phyloP scores from a whole-genome alignment of 2,797 vertebrate species.

The Limosa lapponica region DNA sequence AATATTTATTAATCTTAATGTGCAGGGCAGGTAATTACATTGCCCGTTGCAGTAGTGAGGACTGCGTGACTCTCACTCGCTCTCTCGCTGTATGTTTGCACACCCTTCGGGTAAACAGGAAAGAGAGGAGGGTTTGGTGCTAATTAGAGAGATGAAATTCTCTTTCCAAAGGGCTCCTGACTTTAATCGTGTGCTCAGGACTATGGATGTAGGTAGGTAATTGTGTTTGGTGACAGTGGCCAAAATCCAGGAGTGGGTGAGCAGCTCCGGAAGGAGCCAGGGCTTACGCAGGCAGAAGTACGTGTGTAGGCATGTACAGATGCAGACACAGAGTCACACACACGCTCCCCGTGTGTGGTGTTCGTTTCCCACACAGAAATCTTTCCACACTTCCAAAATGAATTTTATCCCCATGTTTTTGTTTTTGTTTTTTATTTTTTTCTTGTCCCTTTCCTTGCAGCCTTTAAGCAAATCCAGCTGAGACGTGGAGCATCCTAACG shows the following conservation, averaged over 20 bases:
- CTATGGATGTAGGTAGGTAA: not conserved
- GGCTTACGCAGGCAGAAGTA: accelerated
- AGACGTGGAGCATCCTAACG: accelerated
- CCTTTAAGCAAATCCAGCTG: not conserved
- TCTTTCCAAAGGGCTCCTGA: not conserved
- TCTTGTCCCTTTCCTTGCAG: not conserved
- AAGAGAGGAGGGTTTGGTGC: not conserved
- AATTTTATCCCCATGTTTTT: accelerated
- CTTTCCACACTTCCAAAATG: not conserved
- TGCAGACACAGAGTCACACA: accelerated
- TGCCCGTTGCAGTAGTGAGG: not conserved
- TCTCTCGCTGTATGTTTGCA: not conserved
- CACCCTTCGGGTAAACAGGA: slow-evolving; percentile 3
- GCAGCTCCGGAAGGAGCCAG: not conserved
- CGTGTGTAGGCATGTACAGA: accelerated
- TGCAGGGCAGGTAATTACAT: slow-evolving; percentile 46
- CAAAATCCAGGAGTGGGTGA: not conserved
- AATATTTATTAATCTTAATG: slow-evolving; percentile 78
- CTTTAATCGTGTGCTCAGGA: not conserved
- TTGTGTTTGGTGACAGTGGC: not conserved
- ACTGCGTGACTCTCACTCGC: not conserved
- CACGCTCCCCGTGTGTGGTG: accelerated
- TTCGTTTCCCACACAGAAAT: not conserved
- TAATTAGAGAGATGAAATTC: slow-evolving; percentile 42
- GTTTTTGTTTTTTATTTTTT: not conserved